Conservation (phyloP, 2,113 vertebrate species). For the Bubo scandiacus region DNA sequence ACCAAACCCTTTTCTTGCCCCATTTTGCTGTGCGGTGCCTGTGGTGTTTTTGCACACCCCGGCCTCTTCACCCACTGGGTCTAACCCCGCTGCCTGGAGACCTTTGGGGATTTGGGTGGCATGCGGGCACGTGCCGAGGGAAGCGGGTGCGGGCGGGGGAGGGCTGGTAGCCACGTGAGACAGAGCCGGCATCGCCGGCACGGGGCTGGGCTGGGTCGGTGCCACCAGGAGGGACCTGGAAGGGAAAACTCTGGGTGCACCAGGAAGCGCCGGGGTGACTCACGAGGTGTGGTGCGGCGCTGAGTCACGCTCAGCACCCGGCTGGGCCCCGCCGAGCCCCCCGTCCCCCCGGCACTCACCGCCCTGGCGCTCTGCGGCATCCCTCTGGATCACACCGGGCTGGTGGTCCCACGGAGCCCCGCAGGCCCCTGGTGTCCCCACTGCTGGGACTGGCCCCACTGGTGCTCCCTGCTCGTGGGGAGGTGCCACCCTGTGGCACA, state of each 20-base stretch:
- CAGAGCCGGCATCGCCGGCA: neutral
- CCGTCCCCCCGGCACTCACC: rapidly evolving
- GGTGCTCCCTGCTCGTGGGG: rapidly evolving
- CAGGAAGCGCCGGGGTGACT: conserved; percentile 51
- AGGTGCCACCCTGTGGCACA: neutral
- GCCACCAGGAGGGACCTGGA: conserved; percentile 27
- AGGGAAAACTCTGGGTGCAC: conserved; percentile 33
- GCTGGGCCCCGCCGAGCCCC: neutral
- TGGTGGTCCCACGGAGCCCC: neutral
- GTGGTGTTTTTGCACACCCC: rapidly evolving
- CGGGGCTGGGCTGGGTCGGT: neutral
- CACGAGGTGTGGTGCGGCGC: conserved; percentile 40
- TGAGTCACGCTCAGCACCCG: conserved; percentile 10
- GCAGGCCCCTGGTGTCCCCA: rapidly evolving
- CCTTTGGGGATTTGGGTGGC: neutral
- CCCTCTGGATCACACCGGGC: neutral
- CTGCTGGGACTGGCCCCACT: neutral
- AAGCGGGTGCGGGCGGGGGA: neutral
- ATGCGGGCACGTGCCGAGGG: neutral
- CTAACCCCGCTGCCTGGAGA: neutral
- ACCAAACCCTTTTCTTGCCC: neutral
- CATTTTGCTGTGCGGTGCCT: rapidly evolving
- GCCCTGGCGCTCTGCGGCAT: rapidly evolving
- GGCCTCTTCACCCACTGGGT: neutral
- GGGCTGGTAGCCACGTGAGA: neutral